These are phyloP conservation scores for Mastigias papua DNA, from an alignment of 30 jellyfish, hydroid and myxozoan species.

Conservation along the genomic window DNA sequence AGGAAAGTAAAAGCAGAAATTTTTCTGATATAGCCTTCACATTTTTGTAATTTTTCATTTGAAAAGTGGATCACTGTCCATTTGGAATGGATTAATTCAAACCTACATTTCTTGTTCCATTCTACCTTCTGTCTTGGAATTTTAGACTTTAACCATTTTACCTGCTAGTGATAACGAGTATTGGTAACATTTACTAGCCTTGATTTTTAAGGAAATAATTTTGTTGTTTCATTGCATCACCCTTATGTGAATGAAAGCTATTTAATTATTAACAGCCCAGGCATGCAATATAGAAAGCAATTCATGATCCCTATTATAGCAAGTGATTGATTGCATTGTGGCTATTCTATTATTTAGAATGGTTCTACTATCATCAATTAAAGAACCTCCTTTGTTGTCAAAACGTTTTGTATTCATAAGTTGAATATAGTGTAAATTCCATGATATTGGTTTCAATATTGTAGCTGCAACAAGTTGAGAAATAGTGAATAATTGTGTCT, in stretches of 20 bases:
- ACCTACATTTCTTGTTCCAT: too few relatives aligned
- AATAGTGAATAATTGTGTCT: not conserved
- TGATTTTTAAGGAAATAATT: not conserved
- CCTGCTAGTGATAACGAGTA: too few relatives aligned
- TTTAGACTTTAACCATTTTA: too few relatives aligned
- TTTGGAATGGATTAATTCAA: too few relatives aligned
- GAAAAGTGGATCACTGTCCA: too few relatives aligned
- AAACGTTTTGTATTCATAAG: not conserved
- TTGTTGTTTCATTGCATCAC: not conserved
- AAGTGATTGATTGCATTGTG: not conserved
- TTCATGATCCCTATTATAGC: slow-evolving; percentile 1
- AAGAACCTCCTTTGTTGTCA: too few relatives aligned
- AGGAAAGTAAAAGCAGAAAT: too few relatives aligned
- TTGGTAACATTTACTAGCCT: not conserved
- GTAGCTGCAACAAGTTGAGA: not conserved
- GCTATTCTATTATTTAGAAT: slow-evolving; percentile 1
- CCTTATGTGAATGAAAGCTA: slow-evolving; percentile 43
- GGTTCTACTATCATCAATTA: not conserved
- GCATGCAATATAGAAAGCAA: not conserved
- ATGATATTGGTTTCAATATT: not conserved
- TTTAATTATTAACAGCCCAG: slow-evolving; percentile 22
- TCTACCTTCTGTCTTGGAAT: too few relatives aligned
- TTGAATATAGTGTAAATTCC: not conserved
- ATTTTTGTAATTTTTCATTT: too few relatives aligned
- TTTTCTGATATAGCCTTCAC: too few relatives aligned